A percentile compares a stretch with the other conserved stretches of the same genome.
Evolutionary conservation across 2,113 vertebrate species (phyloP).

Genomic region (Ariopsis seemanni): DNA sequence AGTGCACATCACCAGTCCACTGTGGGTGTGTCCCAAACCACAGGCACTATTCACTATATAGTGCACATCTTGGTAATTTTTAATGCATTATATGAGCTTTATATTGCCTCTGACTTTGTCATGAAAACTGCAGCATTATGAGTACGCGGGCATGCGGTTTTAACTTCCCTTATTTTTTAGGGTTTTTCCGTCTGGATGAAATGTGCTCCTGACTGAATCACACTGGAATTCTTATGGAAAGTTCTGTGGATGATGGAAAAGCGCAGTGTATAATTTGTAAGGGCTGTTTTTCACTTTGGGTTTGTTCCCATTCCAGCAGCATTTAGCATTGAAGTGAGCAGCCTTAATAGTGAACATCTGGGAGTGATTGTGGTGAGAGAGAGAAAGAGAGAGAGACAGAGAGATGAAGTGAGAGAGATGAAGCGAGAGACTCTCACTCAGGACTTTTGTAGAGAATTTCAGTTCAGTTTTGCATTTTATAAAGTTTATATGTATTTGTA

Average conservation of each 20-base stretch:
- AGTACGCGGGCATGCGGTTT: conserved; percentile 33
- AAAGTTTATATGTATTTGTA: neutral
- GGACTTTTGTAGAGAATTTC: neutral
- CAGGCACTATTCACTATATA: neutral
- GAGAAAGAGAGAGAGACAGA: neutral
- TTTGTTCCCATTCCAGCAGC: conserved; percentile 25
- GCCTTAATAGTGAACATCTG: conserved; percentile 70
- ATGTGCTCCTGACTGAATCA: conserved; percentile 45
- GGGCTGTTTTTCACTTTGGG: conserved; percentile 25
- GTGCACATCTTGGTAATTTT: neutral
- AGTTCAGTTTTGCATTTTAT: neutral
- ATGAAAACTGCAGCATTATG: conserved; percentile 60
- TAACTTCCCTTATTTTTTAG: conserved; percentile 41
- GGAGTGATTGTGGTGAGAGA: conserved; percentile 50
- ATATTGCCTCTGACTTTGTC: conserved; percentile 73
- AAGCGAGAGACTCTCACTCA: neutral
- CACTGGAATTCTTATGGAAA: conserved; percentile 63
- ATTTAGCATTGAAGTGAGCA: conserved; percentile 56
- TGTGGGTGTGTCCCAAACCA: neutral
- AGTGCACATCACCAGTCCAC: neutral
- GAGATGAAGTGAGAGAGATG: neutral
- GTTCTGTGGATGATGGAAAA: conserved; percentile 57
- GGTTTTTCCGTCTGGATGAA: conserved; percentile 49
- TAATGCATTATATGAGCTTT: neutral
- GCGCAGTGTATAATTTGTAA: conserved; percentile 46